Evolutionary conservation across 2,797 vertebrate genomes (phyloP), one percentile per base, ranked within the genome.

Genomic region (Cottoperca gobio): DNA sequence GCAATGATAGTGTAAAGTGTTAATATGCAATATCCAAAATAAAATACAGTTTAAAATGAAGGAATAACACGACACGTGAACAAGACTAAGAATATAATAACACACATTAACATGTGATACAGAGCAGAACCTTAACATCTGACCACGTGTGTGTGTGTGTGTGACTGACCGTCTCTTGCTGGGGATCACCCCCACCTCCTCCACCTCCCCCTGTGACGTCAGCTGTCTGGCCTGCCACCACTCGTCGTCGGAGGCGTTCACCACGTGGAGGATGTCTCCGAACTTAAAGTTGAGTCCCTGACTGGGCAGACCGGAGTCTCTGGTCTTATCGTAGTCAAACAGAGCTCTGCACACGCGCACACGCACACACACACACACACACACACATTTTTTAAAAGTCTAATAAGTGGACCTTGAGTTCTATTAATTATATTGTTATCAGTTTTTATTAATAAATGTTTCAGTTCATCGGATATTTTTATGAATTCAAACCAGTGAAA

Each of bases 141-240:
- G n/a, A n/a, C n/a, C n/a, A n/a, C 43, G 42, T 1, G 7, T 43
- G 17, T 43, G 7, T 6, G 6, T 31, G 31, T 31, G 28, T 31
- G 28, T 31, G 31, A 31, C 87, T 88, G 67, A 99, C 98, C 98
- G 95, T 83, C 97, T 96, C 91, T 99, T 99, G 94, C 98, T 99
- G 79, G 98, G 98, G 86, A 99, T 99, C 72, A 99, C 97, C n/a
- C 98, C 98, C 60, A 99, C 94, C 90, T 98, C 97, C 82, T 98
- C 97, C 81, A 94, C 95, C 90, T 98, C 98, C 1, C 98, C 97
- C 58, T 96, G 94, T 0, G 94, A 85, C 16, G 96, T 96, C 78
- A 99, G 96, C 90, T 97, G 98, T 8, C 97, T 91, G 5, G 98
- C 98, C 89, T 99, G 98, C 98, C 98, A 99, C 98, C 98, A 99